Conservation (phyloP, 2,113 vertebrate species). For the Chauna torquata region DNA sequence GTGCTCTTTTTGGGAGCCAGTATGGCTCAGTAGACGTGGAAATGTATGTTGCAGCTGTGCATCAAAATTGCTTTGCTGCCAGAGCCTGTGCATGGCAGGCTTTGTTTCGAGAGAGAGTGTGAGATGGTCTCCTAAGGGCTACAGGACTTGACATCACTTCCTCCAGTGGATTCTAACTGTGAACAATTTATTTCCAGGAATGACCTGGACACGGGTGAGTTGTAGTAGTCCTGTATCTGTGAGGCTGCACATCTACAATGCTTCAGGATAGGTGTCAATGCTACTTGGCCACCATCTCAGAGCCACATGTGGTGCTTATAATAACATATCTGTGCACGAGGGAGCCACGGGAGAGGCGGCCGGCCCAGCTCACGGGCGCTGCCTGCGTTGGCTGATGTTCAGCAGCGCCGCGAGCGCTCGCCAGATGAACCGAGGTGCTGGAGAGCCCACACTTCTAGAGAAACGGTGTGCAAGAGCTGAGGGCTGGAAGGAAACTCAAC, state of each 20-base stretch:
- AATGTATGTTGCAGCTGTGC: not conserved
- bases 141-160: not conserved
- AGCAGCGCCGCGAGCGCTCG: not conserved
- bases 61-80: not conserved
- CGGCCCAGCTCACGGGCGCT: not conserved
- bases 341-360: not conserved
- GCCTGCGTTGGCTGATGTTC: not conserved
- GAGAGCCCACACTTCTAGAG: not conserved
- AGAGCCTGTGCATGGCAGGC: not conserved
- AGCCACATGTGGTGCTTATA: not conserved
- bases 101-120: not conserved
- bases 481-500: not conserved
- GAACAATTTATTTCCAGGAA: not conserved
- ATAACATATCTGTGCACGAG: not conserved
- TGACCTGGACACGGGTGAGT: not conserved
- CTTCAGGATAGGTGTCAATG: not conserved
- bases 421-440: conserved; percentile 4
- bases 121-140: not conserved
- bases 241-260: not conserved
- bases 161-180: not conserved
- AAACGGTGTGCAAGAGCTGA: not conserved
- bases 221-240: accelerated
- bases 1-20: not conserved
- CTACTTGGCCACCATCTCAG: not conserved
- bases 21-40: accelerated